A percentile compares a stretch with the other conserved stretches of the same genome.
Conservation (phyloP, 2,888 invertebrate species). For the Brassicogethes aeneus region DNA sequence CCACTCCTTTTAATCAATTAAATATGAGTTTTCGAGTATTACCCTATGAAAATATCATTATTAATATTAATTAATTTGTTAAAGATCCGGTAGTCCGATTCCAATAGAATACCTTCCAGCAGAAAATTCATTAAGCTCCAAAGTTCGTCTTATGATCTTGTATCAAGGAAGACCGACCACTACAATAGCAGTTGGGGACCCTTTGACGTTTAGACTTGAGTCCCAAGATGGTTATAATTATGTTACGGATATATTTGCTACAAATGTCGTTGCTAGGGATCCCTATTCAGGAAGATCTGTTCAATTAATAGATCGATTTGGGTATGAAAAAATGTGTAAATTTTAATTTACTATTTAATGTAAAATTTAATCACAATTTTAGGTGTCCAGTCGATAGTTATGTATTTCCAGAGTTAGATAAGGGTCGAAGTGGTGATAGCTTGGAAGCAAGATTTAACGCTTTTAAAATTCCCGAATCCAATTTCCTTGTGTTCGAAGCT, state of each 20-base stretch:
- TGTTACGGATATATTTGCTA: slow-evolving; percentile 83
- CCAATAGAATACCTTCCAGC: slow-evolving; percentile 89
- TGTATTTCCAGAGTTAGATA: slow-evolving; percentile 84
- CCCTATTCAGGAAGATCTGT: slow-evolving; percentile 87
- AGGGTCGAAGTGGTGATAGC: slow-evolving; percentile 76
- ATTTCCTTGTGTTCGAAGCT: slow-evolving; percentile 87
- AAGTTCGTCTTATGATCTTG: slow-evolving; percentile 74
- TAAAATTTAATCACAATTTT: slow-evolving; percentile 15
- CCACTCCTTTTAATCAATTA: no score
- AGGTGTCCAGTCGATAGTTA: slow-evolving; percentile 88
- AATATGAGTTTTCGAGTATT: no score
- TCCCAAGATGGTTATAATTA: slow-evolving; percentile 85
- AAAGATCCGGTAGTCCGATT: slow-evolving; percentile 83
- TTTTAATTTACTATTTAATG: slow-evolving; percentile 1
- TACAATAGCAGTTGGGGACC: slow-evolving; percentile 89
- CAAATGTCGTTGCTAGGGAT: slow-evolving; percentile 86
- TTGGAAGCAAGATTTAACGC: slow-evolving; percentile 88
- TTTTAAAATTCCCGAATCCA: slow-evolving; percentile 90
- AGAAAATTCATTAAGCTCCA: slow-evolving; percentile 82
- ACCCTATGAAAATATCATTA: slow-evolving; percentile 1
- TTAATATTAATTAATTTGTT: slow-evolving; percentile 23
- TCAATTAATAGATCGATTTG: slow-evolving; percentile 80
- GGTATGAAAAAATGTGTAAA: slow-evolving; percentile 47
- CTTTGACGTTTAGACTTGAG: slow-evolving; percentile 79
- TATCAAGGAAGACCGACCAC: slow-evolving; percentile 89